Base-by-base conservation (phyloP, 2,797 vertebrate genomes). In the Argya squamiceps region DNA sequence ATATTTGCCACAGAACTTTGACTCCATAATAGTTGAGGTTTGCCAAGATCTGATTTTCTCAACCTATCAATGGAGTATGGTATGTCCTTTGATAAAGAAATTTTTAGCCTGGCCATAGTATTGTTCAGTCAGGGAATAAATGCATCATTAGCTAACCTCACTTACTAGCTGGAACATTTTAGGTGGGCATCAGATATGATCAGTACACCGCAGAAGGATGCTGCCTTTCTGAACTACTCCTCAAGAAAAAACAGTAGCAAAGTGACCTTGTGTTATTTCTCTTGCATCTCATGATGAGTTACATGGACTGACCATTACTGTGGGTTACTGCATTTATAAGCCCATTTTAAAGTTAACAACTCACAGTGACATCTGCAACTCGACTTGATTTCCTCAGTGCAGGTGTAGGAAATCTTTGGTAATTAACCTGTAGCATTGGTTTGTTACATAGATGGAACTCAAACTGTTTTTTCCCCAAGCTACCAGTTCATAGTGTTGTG, bases 251-350 rank as follows among this genome's bases (percentile, higher is more conserved):
- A 41, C 23, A 49, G n/a, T 75, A 49, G 27, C 47, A 41, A 82
- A 93, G 88, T 87, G n/a, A 82, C 29, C 87, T 91, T 16, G 29
- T 44, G 59, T 88, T 39, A n/a, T 58, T 93, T 81, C 43, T 85
- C 69, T 81, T 65, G 12, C 37, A 83, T 52, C 26, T 87, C 24
- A 11, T 37, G 43, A 29, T 37, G 78, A 65, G 41, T 64, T 68
- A 74, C 19, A 15, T 53, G 39, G n/a, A 36, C 41, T 80, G 34
- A 63, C 77, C n/a, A 32, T 86, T 94, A 36, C 58, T 56, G 21
- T 62, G 62, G 92, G 19, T 91, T 96, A 62, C 55, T 84, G 44
- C 32, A 32, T 84, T 87, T 89, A 12, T 71, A 89, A 88, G 20
- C 5, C 20, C 21, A 41, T 58, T 90, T 70, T 32, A 44, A 93